Evolutionary conservation across 2,113 vertebrate genomes (phyloP).

Genomic region (Gallinago undulata): DNA sequence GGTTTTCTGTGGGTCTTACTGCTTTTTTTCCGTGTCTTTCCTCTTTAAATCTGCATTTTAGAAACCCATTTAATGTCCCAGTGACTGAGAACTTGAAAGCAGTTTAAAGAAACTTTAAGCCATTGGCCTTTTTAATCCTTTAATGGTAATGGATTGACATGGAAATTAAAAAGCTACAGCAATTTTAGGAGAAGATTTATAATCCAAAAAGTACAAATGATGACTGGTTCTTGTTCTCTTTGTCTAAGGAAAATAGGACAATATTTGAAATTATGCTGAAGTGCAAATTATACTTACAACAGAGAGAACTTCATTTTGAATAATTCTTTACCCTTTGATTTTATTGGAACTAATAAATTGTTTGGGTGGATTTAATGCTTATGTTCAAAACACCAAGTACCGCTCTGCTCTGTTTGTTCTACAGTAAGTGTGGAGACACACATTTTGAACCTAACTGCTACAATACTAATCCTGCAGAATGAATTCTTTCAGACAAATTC

Average conservation of each 20-base stretch:
- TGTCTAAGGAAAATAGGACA: background rate
- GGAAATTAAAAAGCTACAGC: slow-evolving; percentile 17
- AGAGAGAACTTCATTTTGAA: background rate
- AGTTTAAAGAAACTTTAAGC: slow-evolving; percentile 42
- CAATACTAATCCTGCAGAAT: background rate
- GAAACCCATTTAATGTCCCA: background rate
- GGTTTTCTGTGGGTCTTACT: background rate
- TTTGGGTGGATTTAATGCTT: background rate
- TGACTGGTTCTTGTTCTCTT: slow-evolving; percentile 1
- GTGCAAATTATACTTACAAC: background rate
- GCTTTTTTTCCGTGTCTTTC: background rate
- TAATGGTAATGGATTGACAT: slow-evolving; percentile 31
- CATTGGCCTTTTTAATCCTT: background rate
- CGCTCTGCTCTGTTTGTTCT: background rate
- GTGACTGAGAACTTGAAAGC: slow-evolving; percentile 21
- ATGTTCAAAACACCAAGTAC: background rate
- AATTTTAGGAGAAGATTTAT: background rate
- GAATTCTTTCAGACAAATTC: slow-evolving; percentile 1
- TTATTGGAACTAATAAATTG: slow-evolving; percentile 12
- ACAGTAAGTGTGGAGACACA: background rate
- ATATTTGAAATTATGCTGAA: slow-evolving; percentile 2
- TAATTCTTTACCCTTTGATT: background rate
- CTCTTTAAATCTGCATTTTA: slow-evolving; percentile 17
- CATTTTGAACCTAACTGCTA: background rate
- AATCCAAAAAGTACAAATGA: slow-evolving; percentile 9